These are phyloP conservation scores for Selenia dentaria DNA, from an alignment of 2,888 invertebrate genomes.

Conservation along the genomic window DNA sequence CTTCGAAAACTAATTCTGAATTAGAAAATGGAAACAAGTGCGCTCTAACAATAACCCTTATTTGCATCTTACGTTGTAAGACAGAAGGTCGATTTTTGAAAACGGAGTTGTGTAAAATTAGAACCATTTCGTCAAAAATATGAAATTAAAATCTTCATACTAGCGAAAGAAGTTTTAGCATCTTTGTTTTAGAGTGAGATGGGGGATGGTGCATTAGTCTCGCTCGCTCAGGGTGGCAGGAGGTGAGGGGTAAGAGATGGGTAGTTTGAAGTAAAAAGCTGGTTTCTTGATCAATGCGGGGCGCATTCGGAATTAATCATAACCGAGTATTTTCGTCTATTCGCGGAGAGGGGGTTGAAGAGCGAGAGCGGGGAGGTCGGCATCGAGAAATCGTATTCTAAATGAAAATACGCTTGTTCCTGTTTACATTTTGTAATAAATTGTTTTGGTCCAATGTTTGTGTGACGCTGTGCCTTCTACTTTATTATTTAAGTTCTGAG, in stretches of 20 bases:
- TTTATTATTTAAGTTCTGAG: conserved; percentile 55
- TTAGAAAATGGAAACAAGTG: conserved; percentile 82
- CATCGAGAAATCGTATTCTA: conserved; percentile 81
- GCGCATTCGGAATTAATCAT: conserved; percentile 84
- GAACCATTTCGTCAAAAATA: conserved; percentile 84
- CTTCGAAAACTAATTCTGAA: conserved; percentile 83
- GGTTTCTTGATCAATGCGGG: conserved; percentile 84
- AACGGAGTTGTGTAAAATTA: conserved; percentile 61
- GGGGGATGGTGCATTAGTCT: conserved; percentile 79
- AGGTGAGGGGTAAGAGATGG: conserved; percentile 66
- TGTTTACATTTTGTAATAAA: conserved; percentile 85
- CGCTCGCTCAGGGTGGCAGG: conserved; percentile 58
- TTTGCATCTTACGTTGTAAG: conserved; percentile 28
- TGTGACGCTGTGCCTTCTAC: conserved; percentile 42
- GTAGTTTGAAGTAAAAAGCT: conserved; percentile 84
- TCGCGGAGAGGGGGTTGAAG: conserved; percentile 17
- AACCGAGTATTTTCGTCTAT: conserved; percentile 84
- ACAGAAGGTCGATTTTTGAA: conserved; percentile 41
- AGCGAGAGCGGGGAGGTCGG: conserved; percentile 49
- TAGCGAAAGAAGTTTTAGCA: conserved; percentile 85
- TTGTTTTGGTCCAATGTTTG: conserved; percentile 79
- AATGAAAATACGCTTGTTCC: conserved; percentile 84
- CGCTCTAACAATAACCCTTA: conserved; percentile 34
- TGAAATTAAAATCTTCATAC: conserved; percentile 85
- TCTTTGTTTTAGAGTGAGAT: conserved; percentile 84